Evolutionary conservation across 2,888 invertebrate genomes (phyloP).

Genomic region (Drosophila infuscata): DNA sequence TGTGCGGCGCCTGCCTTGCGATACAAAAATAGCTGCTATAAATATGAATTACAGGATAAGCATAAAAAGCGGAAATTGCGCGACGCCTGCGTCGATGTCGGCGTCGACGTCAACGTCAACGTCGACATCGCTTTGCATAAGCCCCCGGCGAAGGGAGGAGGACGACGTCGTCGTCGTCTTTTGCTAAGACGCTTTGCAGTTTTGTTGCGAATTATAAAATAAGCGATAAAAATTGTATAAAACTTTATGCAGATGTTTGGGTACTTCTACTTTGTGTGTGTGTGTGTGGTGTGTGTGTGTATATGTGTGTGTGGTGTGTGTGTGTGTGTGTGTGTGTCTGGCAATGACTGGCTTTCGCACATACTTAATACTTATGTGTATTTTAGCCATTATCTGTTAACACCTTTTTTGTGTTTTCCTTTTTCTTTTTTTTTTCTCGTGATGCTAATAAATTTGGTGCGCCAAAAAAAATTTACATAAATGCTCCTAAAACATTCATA

Average conservation of each 20-base stretch:
- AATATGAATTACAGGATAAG: constrained; percentile 84
- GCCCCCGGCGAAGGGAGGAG: constrained; percentile 39
- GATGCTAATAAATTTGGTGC: constrained; percentile 65
- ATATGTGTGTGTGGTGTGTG: constrained; percentile 13
- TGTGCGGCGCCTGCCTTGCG: constrained; percentile 34
- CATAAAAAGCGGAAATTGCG: constrained; percentile 84
- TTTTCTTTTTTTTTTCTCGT: background rate
- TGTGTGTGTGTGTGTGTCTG: constrained; percentile 17
- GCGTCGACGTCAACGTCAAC: constrained; percentile 26
- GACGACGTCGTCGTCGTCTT: constrained; percentile 17
- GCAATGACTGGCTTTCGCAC: constrained; percentile 10
- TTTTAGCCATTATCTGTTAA: constrained; percentile 78
- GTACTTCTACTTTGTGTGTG: constrained; percentile 14
- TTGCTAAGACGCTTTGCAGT: constrained; percentile 74
- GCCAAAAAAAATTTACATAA: constrained; percentile 66
- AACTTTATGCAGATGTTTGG: constrained; percentile 70
- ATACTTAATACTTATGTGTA: constrained; percentile 59
- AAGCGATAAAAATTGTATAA: constrained; percentile 80
- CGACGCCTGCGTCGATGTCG: constrained; percentile 57
- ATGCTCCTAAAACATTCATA: constrained; percentile 48
- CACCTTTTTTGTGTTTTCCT: constrained; percentile 60
- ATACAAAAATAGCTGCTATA: constrained; percentile 79
- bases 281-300: background rate
- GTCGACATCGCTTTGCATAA: constrained; percentile 67
- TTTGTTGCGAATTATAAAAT: constrained; percentile 79